phyloP scores from a whole-genome alignment of 2,797 vertebrate species.

The Poecilia velifera region DNA sequence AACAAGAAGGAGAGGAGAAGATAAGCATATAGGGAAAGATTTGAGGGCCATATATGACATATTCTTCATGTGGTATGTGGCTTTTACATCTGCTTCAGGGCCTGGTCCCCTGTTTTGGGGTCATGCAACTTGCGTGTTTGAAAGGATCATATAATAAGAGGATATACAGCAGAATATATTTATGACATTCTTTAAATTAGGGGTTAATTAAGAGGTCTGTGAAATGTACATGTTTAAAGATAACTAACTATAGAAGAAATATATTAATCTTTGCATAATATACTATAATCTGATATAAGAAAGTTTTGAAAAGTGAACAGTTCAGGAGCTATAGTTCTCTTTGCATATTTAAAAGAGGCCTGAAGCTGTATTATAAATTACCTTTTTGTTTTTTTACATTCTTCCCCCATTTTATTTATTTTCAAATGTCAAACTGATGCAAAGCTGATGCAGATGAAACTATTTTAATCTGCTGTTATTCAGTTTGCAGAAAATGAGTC shows the following conservation, averaged over 20 bases:
- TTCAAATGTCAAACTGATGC: slow-evolving; percentile 8
- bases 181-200: neutral
- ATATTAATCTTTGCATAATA: neutral
- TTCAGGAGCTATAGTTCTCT: neutral
- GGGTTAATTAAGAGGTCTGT: neutral
- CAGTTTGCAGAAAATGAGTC: slow-evolving; percentile 28
- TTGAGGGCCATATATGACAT: neutral
- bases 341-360: neutral
- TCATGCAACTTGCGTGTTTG: neutral
- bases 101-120: neutral
- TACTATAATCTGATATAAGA: neutral
- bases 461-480: slow-evolving; percentile 6
- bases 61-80: neutral
- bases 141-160: neutral
- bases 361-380: neutral
- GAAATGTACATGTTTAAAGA: neutral
- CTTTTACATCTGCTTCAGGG: neutral
- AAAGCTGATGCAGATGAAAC: slow-evolving; percentile 16
- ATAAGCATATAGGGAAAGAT: neutral
- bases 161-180: neutral
- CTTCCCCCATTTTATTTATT: neutral
- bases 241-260: neutral
- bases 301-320: neutral
- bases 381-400: neutral
- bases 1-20: slow-evolving; percentile 33